Conservation (phyloP, 30 jellyfish, hydroid and myxozoan genomes). For the Morbakka virulenta region DNA sequence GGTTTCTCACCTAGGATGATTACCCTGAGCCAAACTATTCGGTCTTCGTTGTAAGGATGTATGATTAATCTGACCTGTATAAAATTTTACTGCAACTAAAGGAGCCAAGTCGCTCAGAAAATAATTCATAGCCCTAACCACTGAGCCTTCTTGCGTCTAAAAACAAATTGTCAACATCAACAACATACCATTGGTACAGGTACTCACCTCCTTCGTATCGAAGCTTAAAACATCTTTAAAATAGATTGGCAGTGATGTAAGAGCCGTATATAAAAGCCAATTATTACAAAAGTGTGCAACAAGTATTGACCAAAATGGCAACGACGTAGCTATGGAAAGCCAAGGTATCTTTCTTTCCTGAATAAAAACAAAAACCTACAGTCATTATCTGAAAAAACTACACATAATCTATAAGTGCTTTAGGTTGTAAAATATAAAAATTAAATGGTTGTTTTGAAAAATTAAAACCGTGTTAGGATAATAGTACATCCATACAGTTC, state of each 20-base stretch:
- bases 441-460: background rate
- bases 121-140: too few species aligned
- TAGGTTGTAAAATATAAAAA: too few species aligned
- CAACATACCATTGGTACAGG: too few species aligned
- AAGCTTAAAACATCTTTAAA: constrained; percentile 91
- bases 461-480: background rate
- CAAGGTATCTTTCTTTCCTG: constrained; percentile 74
- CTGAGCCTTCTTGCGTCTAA: too few species aligned
- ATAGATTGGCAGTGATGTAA: constrained; percentile 85
- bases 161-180: too few species aligned
- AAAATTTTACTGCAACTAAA: too few species aligned
- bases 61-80: too few species aligned
- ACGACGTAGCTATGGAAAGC: constrained; percentile 52
- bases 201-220: constrained; percentile 59
- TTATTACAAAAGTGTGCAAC: constrained; percentile 65
- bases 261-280: constrained; percentile 87
- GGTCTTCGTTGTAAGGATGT: too few species aligned
- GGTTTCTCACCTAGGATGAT: too few species aligned
- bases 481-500: background rate
- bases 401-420: background rate
- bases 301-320: constrained; percentile 76
- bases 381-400: background rate
- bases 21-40: too few species aligned
- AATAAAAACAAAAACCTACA: background rate
- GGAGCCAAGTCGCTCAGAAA: too few species aligned